Base-by-base conservation (phyloP, 2,113 vertebrate genomes). In the Anthoscopus minutus region DNA sequence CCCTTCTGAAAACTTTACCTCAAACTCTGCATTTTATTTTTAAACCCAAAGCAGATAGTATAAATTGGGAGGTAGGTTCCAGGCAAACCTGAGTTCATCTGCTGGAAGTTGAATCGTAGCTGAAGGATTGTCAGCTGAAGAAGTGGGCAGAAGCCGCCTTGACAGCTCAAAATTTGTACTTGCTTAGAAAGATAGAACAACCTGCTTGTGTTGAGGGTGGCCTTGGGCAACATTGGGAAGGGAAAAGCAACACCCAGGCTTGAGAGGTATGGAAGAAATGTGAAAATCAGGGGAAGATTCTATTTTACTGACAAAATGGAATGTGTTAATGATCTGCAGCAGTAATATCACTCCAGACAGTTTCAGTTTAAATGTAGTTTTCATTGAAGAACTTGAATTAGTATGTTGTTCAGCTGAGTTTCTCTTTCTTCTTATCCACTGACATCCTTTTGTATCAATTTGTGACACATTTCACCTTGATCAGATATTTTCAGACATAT, bases 61-160 rank as follows among this genome's bases (percentile, higher is more conserved):
- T 64, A 66, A 87, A 93, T 33, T 2, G 4, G 33, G 56, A 81
- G 47, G 25, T 45, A 56, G 50, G 31, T 74, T 93, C 72, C 54
- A 89, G 73, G 58, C 73, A 93, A 89, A 54, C 58, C 72, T 30
- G 66, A 86, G n/a, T 65, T 96, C n/a, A 37, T 84, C 77, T 88
- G 33, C 44, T 91, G n/a, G 48, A 77, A n/a, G 24, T 7, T 74
- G 81, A 86, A 86, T 56, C 0, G 0, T 33, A 90, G 38, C 53
- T 64, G 82, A 88, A 95, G 71, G 56, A 71, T 20, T 54, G 40
- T 85, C 81, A 77, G 37, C 33, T 58, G 42, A 64, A 74, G 62
- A 57, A 74, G 48, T 2, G 2, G 9, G 33, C 64, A 31, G 57
- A 79, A 81, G 70, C 72, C 65, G 42, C 35, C 45, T 45, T 79